phyloP scores from a whole-genome alignment of 2,797 vertebrate species.

The Enteromius fasciolatus region DNA sequence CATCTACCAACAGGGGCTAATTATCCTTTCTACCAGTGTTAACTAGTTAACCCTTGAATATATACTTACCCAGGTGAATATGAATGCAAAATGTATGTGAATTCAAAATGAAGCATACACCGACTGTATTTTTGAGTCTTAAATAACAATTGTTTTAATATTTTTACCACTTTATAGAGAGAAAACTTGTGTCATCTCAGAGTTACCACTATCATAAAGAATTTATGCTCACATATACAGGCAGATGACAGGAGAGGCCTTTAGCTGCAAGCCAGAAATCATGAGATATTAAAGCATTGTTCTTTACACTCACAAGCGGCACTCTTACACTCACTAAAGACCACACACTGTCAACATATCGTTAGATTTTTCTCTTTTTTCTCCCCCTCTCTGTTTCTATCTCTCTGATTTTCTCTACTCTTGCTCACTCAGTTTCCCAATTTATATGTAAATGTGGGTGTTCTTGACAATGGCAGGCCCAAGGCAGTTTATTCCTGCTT shows the following conservation, averaged over 20 bases:
- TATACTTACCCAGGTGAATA: background rate
- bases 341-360: constrained; percentile 66
- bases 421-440: constrained; percentile 73
- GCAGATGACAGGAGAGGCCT: constrained; percentile 6
- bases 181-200: background rate
- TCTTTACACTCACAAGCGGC: constrained; percentile 64
- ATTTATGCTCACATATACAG: constrained; percentile 15
- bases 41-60: background rate
- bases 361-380: background rate
- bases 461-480: constrained; percentile 75
- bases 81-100: background rate
- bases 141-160: constrained; percentile 2
- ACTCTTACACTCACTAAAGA: constrained; percentile 64
- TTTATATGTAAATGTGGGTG: constrained; percentile 81
- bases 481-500: constrained; percentile 71
- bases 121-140: background rate
- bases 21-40: background rate
- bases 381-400: constrained; percentile 1
- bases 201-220: constrained; percentile 2
- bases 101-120: background rate
- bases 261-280: constrained; percentile 60
- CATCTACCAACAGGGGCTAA: background rate
- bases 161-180: background rate
- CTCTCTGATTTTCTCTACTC: constrained; percentile 40
- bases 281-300: constrained; percentile 67